Conservation (phyloP, 1,140 invertebrate genomes). For the Monomorium pharaonis region DNA sequence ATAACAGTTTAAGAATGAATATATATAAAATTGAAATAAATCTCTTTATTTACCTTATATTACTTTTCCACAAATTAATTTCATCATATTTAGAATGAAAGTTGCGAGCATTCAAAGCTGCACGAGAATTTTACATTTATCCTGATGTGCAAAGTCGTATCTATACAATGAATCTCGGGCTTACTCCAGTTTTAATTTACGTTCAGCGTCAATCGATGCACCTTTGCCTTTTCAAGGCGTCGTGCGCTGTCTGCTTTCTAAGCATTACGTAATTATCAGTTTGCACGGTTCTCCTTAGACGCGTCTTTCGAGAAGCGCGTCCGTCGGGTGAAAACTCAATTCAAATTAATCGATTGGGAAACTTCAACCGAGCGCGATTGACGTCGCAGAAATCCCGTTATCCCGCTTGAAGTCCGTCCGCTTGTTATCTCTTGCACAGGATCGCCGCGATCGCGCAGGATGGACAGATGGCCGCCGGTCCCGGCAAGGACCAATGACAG, state of each 20-base stretch:
- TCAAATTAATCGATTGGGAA: neutral
- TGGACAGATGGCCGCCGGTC: slow-evolving; percentile 82
- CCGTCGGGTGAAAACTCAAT: neutral
- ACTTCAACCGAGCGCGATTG: neutral
- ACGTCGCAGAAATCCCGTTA: slow-evolving; percentile 27
- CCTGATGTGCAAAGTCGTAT: neutral
- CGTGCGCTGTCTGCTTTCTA: neutral
- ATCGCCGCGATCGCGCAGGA: slow-evolving; percentile 57
- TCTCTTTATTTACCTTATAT: too few relatives aligned
- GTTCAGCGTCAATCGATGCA: neutral
- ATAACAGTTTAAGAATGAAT: too few relatives aligned
- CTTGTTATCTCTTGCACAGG: slow-evolving; percentile 62
- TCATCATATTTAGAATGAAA: neutral
- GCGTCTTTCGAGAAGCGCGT: neutral
- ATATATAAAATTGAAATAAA: neutral
- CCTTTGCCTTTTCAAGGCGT: neutral
- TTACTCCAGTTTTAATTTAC: neutral
- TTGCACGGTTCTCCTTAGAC: neutral
- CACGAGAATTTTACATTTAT: neutral
- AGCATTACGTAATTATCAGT: neutral
- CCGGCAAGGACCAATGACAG: slow-evolving; percentile 82
- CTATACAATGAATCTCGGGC: neutral
- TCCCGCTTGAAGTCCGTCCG: slow-evolving; percentile 45
- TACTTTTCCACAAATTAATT: neutral
- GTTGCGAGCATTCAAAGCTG: neutral